These are phyloP conservation scores for Lampropteryx suffumata DNA, from an alignment of 2,888 invertebrate genomes.

Conservation along the genomic window DNA sequence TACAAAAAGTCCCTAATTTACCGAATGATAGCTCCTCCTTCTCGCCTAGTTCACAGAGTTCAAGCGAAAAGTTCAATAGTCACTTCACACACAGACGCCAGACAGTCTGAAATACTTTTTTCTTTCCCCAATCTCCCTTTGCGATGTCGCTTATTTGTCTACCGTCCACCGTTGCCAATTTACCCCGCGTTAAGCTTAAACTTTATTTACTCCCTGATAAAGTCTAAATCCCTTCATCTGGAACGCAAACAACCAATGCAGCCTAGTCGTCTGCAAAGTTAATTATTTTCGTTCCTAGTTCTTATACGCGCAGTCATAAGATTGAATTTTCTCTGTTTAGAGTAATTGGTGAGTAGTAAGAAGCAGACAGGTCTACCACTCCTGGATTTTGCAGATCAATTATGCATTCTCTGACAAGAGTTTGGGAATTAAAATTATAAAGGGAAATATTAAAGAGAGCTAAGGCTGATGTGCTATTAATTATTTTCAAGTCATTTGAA, in stretches of 20 bases:
- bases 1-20: conserved; percentile 24
- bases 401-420: conserved; percentile 58
- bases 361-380: conserved; percentile 41
- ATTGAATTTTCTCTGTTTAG: conserved; percentile 23
- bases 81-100: conserved; percentile 36
- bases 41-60: conserved; percentile 6
- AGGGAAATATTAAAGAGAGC: conserved; percentile 41
- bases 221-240: conserved; percentile 31
- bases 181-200: conserved; percentile 14
- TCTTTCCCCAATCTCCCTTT: conserved; percentile 44
- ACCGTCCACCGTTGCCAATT: conserved; percentile 15
- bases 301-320: conserved; percentile 16
- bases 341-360: conserved; percentile 18
- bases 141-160: conserved; percentile 46
- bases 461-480: conserved; percentile 41
- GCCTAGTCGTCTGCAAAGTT: conserved; percentile 12
- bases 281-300: not conserved
- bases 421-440: conserved; percentile 54
- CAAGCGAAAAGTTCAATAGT: conserved; percentile 34
- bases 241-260: conserved; percentile 20
- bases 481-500: too few species aligned
- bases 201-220: conserved; percentile 27
- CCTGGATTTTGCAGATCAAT: conserved; percentile 54
- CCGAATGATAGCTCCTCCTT: conserved; percentile 16
- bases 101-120: conserved; percentile 41